These are phyloP conservation scores for Drosophila bifasciata DNA, from an alignment of 1,140 invertebrate genomes.

Conservation along the genomic window DNA sequence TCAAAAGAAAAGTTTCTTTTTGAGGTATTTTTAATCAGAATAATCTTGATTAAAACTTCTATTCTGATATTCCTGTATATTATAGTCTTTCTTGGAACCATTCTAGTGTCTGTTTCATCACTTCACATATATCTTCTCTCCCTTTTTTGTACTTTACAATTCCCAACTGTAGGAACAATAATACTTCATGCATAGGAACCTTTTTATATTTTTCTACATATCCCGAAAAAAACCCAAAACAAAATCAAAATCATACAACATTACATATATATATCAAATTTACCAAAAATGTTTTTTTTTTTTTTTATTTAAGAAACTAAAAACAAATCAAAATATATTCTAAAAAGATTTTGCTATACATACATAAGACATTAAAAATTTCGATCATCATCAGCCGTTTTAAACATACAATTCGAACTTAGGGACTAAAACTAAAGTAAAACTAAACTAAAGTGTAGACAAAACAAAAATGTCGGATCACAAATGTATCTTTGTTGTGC, in stretches of 20 bases:
- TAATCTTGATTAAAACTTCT: too few species aligned
- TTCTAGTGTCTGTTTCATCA: too few species aligned
- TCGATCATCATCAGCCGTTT: slow-evolving; percentile 15
- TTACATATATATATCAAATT: slow-evolving; percentile 5
- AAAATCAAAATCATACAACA: background rate
- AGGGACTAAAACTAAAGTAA: slow-evolving; percentile 25
- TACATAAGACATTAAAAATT: slow-evolving; percentile 25
- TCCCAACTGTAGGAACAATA: too few species aligned
- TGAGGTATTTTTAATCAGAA: too few species aligned
- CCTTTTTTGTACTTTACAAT: too few species aligned
- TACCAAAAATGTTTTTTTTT: slow-evolving; percentile 47
- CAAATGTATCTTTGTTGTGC: slow-evolving; percentile 37
- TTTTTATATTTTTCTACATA: too few species aligned
- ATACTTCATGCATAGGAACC: too few species aligned
- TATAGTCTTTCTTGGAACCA: too few species aligned
- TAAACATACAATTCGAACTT: slow-evolving; percentile 28
- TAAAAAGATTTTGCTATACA: slow-evolving; percentile 39
- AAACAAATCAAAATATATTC: slow-evolving; percentile 16
- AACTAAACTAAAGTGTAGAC: slow-evolving; percentile 22
- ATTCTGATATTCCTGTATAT: too few species aligned
- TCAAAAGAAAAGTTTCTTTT: too few species aligned
- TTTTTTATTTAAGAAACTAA: slow-evolving; percentile 41
- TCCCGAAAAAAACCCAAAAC: too few species aligned
- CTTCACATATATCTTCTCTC: too few species aligned
- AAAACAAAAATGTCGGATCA: slow-evolving; percentile 43